A percentile compares a stretch with the other conserved stretches of the same genome.
These are phyloP conservation scores for Ornithorhynchus anatinus DNA, from an alignment of 2,113 vertebrate genomes.

Conservation along the genomic window DNA sequence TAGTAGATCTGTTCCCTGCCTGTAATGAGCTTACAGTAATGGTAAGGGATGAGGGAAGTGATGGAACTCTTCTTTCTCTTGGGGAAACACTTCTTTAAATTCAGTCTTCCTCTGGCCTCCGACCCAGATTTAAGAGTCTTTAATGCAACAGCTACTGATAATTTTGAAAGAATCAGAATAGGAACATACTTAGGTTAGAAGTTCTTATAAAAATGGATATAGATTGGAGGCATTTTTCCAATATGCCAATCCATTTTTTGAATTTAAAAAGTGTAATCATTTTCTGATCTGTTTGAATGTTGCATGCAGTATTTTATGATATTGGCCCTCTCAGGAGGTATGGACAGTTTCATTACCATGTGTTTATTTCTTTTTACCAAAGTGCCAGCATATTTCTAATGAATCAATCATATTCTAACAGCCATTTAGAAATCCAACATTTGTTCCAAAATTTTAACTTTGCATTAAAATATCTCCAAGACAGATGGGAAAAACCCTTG, in stretches of 20 bases:
- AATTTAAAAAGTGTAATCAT: too few relatives aligned
- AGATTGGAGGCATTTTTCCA: too few relatives aligned
- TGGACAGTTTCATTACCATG: slow-evolving; percentile 3
- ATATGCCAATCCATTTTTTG: too few relatives aligned
- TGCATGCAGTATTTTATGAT: slow-evolving; percentile 7
- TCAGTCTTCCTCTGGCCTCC: neutral
- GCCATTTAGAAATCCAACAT: slow-evolving; percentile 3
- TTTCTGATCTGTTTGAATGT: neutral
- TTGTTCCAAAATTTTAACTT: neutral
- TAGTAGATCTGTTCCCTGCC: too few relatives aligned
- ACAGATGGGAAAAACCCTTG: neutral
- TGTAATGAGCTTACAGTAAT: neutral
- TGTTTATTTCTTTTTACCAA: slow-evolving; percentile 5
- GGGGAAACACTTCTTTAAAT: neutral
- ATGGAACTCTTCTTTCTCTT: neutral
- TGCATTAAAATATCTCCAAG: neutral
- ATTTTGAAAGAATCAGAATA: neutral
- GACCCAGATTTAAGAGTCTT: neutral
- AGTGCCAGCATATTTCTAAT: slow-evolving; percentile 14
- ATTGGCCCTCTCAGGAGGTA: slow-evolving; percentile 1
- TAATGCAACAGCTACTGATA: neutral
- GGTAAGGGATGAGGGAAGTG: neutral
- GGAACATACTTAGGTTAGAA: too few relatives aligned
- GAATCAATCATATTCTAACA: slow-evolving; percentile 28
- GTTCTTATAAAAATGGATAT: too few relatives aligned